Conservation (phyloP, 1,140 invertebrate genomes). For the Hyphantria cunea region DNA sequence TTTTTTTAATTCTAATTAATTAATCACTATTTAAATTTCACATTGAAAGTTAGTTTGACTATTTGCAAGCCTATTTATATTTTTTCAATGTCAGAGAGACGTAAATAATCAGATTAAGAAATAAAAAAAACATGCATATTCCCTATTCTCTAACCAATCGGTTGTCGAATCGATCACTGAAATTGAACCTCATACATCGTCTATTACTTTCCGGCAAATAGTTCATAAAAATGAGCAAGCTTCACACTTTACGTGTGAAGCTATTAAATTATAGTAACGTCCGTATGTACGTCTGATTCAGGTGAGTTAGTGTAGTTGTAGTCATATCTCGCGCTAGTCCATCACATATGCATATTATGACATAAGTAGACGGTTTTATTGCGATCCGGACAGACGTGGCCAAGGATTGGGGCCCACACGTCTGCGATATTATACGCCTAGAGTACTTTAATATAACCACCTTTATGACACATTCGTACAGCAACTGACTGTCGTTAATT, state of each 20-base stretch:
- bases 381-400: conserved; percentile 59
- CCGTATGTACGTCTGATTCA: conserved; percentile 40
- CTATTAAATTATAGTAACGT: conserved; percentile 28
- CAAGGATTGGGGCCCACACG: conserved; percentile 54
- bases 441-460: conserved; percentile 60
- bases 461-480: conserved; percentile 53
- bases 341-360: conserved; percentile 76
- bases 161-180: too few species aligned
- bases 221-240: conserved; percentile 19
- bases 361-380: conserved; percentile 69
- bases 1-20: too few species aligned
- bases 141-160: too few species aligned
- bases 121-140: too few species aligned
- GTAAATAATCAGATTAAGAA: too few species aligned
- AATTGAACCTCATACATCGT: too few species aligned
- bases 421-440: conserved; percentile 46
- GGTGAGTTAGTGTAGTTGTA: conserved; percentile 48
- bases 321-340: conserved; percentile 50
- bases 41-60: too few species aligned
- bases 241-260: conserved; percentile 24
- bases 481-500: conserved; percentile 34
- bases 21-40: too few species aligned
- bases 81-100: too few species aligned
- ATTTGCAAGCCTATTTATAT: too few species aligned
- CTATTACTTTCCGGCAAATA: neutral